phyloP scores from a whole-genome alignment of 1,140 invertebrate genomes.

The Saccostrea echinata region DNA sequence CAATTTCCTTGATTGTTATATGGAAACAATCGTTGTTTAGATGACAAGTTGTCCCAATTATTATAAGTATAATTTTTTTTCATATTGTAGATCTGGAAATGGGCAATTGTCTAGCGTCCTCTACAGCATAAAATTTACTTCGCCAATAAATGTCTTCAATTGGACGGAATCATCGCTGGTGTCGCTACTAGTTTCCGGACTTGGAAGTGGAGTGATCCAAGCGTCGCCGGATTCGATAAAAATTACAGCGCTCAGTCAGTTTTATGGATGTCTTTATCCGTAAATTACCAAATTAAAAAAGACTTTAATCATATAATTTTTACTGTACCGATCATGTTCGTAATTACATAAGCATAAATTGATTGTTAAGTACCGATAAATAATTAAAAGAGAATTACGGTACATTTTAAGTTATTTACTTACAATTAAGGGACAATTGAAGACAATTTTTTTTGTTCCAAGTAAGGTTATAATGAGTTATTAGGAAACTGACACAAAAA shows the following conservation, averaged over 20 bases:
- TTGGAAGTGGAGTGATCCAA: slow-evolving; percentile 51
- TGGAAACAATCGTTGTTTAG: not conserved
- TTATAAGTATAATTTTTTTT: not conserved
- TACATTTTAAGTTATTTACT: too few species aligned
- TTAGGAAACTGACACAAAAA: too few species aligned
- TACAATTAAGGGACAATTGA: too few species aligned
- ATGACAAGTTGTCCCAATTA: not conserved
- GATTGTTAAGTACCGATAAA: too few species aligned
- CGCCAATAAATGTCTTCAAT: slow-evolving; percentile 41
- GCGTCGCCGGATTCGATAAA: slow-evolving; percentile 40
- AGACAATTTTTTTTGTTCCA: too few species aligned
- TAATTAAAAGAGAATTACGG: too few species aligned
- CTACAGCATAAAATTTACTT: slow-evolving; percentile 56
- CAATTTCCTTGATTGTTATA: not conserved
- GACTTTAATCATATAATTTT: too few species aligned
- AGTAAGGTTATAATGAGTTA: too few species aligned
- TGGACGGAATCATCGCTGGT: slow-evolving; percentile 43
- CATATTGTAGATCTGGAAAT: slow-evolving; percentile 56
- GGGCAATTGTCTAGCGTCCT: slow-evolving; percentile 44
- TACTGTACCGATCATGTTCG: too few species aligned
- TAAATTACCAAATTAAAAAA: not conserved
- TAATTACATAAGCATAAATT: too few species aligned
- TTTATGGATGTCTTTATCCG: not conserved
- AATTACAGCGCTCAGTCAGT: slow-evolving; percentile 46
- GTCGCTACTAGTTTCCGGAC: slow-evolving; percentile 50